phyloP scores from a whole-genome alignment of 2,888 invertebrate species.

The Lordiphosa fenestrarum region DNA sequence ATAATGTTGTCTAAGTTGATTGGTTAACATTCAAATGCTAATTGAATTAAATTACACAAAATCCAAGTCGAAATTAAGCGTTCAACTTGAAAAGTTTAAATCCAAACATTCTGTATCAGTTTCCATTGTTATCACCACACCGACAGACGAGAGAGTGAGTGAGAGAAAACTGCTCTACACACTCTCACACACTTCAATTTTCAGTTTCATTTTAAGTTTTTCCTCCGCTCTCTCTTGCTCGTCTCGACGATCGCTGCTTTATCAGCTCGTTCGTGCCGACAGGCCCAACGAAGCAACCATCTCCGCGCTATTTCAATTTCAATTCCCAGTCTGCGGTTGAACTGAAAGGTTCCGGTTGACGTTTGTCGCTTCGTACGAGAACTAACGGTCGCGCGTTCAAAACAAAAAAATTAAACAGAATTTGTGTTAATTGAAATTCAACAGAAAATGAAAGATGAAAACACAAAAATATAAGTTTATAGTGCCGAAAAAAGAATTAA shows the following conservation, averaged over 20 bases:
- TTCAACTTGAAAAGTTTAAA: constrained; percentile 30
- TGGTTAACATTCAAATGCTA: too few relatives aligned
- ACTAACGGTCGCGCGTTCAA: constrained; percentile 19
- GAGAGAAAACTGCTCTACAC: constrained; percentile 1
- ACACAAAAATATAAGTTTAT: neutral
- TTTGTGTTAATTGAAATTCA: constrained; percentile 47
- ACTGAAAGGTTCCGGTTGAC: constrained; percentile 60
- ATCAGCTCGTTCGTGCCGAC: constrained; percentile 45
- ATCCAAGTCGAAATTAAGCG: constrained; percentile 12
- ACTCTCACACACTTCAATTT: constrained; percentile 21
- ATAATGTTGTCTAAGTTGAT: too few relatives aligned
- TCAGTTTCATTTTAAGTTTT: constrained; percentile 20
- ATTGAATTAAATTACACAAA: neutral
- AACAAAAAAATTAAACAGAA: constrained; percentile 12
- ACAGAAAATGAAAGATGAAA: neutral
- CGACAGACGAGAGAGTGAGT: constrained; percentile 2
- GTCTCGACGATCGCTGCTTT: constrained; percentile 25
- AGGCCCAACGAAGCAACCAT: constrained; percentile 30
- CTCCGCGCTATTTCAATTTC: constrained; percentile 40
- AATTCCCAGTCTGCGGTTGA: constrained; percentile 64
- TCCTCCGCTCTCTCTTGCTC: constrained; percentile 13
- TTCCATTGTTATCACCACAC: constrained; percentile 44
- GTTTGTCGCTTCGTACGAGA: constrained; percentile 12
- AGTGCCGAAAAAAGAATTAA: constrained; percentile 2
- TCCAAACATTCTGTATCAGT: constrained; percentile 35